Evolutionary conservation across 2,797 vertebrate genomes (phyloP).

Genomic region (Eutrigla gurnardus): DNA sequence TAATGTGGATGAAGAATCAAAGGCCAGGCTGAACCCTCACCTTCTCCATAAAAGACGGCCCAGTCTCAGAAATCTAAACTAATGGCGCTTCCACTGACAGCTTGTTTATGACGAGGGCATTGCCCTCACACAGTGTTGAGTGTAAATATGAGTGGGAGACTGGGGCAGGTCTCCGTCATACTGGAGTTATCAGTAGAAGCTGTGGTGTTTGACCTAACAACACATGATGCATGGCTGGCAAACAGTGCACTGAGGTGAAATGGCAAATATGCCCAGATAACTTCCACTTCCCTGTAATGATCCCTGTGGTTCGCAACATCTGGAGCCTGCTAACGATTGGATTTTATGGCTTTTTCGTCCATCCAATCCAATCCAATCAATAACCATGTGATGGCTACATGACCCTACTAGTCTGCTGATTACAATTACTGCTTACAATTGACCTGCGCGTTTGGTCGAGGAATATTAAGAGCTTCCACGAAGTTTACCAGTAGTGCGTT

Average conservation of each 20-base stretch:
- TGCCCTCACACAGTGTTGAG: not conserved
- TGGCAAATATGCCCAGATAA: not conserved
- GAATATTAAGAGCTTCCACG: no score
- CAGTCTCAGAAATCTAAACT: not conserved
- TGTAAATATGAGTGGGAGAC: slow-evolving; percentile 20
- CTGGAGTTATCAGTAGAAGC: not conserved
- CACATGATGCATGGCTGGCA: slow-evolving; percentile 3
- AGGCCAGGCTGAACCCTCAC: not conserved
- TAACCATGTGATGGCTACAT: not conserved
- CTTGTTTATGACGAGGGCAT: not conserved
- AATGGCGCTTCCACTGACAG: not conserved
- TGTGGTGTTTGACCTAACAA: slow-evolving; percentile 8
- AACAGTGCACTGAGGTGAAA: not conserved
- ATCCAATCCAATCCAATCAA: not conserved
- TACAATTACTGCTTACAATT: no score
- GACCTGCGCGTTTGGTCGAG: no score
- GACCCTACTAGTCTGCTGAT: no score
- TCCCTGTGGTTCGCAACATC: not conserved
- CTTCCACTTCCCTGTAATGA: not conserved
- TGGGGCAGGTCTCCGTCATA: not conserved
- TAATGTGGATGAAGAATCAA: not conserved
- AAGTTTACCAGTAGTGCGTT: no score
- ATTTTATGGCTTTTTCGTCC: not conserved
- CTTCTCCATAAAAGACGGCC: not conserved
- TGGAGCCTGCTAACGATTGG: not conserved